phyloP scores from a whole-genome alignment of 2,888 invertebrate species.

The Apamea epomidion region DNA sequence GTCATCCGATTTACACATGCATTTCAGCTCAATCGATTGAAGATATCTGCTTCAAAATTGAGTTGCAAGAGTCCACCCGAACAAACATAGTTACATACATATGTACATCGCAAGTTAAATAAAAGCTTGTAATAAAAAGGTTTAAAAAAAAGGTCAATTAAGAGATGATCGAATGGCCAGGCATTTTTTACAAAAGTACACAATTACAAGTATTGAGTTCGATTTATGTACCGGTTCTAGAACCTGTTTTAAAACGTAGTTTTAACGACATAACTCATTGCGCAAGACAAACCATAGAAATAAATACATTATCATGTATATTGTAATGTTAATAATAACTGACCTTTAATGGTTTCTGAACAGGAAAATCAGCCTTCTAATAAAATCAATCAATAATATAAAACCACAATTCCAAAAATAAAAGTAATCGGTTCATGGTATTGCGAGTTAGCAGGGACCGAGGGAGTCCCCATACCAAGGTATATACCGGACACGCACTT shows the following conservation, averaged over 20 bases:
- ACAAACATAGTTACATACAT: too few relatives aligned
- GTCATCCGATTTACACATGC: too few relatives aligned
- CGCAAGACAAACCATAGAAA: not conserved
- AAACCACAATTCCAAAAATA: constrained; percentile 23
- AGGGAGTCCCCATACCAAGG: constrained; percentile 57
- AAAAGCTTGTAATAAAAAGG: too few relatives aligned
- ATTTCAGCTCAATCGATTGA: too few relatives aligned
- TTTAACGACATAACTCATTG: not conserved
- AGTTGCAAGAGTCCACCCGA: too few relatives aligned
- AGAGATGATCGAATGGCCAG: not conserved
- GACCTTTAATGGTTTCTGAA: constrained; percentile 7
- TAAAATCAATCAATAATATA: constrained; percentile 16
- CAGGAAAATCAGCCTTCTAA: constrained; percentile 43
- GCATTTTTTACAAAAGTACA: not conserved
- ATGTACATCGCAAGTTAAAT: too few relatives aligned
- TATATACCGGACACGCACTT: constrained; percentile 13
- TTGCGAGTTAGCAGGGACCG: constrained; percentile 12
- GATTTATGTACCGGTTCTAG: not conserved
- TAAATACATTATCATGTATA: not conserved
- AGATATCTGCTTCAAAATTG: too few relatives aligned
- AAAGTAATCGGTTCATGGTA: constrained; percentile 19
- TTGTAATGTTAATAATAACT: not conserved
- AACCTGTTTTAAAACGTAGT: not conserved
- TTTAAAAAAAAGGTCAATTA: not conserved
- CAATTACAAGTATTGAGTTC: not conserved